Conservation (phyloP, 2,888 invertebrate genomes). For the Amblyjoppa fuscipennis region DNA sequence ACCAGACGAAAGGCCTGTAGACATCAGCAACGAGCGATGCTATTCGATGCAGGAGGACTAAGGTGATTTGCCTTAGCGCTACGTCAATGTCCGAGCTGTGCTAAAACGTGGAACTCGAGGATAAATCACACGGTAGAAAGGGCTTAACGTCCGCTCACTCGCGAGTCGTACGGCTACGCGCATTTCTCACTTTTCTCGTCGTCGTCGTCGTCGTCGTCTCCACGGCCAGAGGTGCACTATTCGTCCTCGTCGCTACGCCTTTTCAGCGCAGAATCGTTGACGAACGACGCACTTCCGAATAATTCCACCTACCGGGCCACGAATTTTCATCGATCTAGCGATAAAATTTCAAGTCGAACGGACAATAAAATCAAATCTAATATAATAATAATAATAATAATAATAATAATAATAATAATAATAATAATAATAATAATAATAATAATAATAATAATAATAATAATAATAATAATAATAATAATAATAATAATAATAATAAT, state of each 20-base stretch:
- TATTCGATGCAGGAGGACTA: conserved; percentile 47
- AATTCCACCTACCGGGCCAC: not conserved
- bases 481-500: too few relatives aligned
- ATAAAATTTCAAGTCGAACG: not conserved
- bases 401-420: too few relatives aligned
- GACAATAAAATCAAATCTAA: too few relatives aligned
- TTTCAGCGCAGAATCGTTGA: not conserved
- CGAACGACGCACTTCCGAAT: not conserved
- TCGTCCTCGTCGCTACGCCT: not conserved
- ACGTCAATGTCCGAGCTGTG: conserved; percentile 64
- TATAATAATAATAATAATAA: too few relatives aligned
- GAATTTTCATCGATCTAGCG: not conserved
- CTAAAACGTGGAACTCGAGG: conserved; percentile 47
- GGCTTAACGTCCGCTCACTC: conserved; percentile 32
- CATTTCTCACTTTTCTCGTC: not conserved
- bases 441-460: too few relatives aligned
- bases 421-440: too few relatives aligned
- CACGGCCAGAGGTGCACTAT: not conserved
- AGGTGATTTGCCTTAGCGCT: conserved; percentile 64
- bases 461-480: too few relatives aligned
- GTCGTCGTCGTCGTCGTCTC: not conserved
- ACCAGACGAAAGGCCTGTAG: conserved; percentile 1
- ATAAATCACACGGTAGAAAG: conserved; percentile 60
- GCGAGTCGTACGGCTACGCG: not conserved
- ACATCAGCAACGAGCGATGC: conserved; percentile 17